Evolutionary conservation across 2,888 invertebrate species (phyloP), one percentile per base, ranked within the genome.

Genomic region (Agrilus cyanescens): DNA sequence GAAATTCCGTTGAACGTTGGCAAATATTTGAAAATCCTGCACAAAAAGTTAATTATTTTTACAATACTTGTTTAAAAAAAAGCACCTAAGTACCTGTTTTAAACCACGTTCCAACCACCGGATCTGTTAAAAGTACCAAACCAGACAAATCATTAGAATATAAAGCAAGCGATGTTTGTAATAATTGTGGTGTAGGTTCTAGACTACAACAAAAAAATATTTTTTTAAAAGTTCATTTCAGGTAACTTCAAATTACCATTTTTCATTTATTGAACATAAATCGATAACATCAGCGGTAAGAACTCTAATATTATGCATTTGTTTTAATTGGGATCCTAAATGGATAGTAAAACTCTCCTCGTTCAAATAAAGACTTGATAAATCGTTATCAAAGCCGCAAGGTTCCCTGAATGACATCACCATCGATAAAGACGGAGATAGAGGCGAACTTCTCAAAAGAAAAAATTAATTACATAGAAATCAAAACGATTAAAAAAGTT

Each of bases 291-390:
- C 82, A 14, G 85, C 83, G 44, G 90, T 85, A 25, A 95, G 72
- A 47, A 98, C 82, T 41, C 97, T 75, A 48, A 97, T 85, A 66
- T 98, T 98, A 67, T 98, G 96, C 75, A 94, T 97, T 60, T 96
- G 95, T 66, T 98, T 98, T 65, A 97, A 76, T 69, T 98, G 98
- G 4, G 95, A 93, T 38, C 97, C 96, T 50, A 96, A 74, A 71
- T 96, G 94, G 59, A 97, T 95, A 14, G 96, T 97, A 66, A 96
- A 97, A 67, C 93, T 94, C 70, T 96, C 96, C 68, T 95, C 94
- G 57, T 13, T 25, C 25, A 25, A 25, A 25, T 25, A 25, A 8
- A 25, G 10, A 25, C 4, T 25, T 25, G 8, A 4, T 4, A 25
- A 25, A 25, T 25, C 25, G 10, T 25, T 25, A 25, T 25, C 25